Percentiles rank a stretch among this genome's conserved stretches.
phyloP scores from a whole-genome alignment of 2,888 invertebrate genomes.

The Acleris holmiana region DNA sequence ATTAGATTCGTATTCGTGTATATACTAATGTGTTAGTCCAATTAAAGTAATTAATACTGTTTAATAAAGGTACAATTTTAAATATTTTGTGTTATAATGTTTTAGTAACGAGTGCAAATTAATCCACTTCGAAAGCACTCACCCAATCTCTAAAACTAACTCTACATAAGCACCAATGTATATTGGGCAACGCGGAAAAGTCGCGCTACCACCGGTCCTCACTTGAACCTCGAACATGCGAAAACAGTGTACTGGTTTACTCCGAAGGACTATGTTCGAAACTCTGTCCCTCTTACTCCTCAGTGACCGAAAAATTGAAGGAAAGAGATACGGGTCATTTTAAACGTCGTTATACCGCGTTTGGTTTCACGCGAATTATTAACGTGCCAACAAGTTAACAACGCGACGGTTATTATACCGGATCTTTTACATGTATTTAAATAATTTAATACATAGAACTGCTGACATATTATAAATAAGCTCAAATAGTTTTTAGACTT shows the following conservation, averaged over 20 bases:
- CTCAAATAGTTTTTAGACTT: neutral
- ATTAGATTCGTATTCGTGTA: neutral
- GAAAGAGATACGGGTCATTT: no score
- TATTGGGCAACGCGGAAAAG: constrained; percentile 43
- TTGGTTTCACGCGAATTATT: constrained; percentile 66
- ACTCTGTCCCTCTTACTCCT: no score
- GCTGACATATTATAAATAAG: neutral
- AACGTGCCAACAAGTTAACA: constrained; percentile 59
- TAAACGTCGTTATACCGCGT: no score
- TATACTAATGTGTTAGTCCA: no score
- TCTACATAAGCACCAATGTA: constrained; percentile 60
- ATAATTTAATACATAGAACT: constrained; percentile 5
- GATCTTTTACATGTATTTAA: constrained; percentile 14
- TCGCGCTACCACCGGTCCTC: constrained; percentile 40
- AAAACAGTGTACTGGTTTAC: constrained; percentile 53
- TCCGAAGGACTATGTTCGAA: no score
- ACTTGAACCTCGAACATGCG: constrained; percentile 48
- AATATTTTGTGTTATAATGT: no score
- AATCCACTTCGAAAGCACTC: neutral
- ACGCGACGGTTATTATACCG: constrained; percentile 34
- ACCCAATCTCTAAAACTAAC: neutral
- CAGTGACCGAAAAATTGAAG: no score
- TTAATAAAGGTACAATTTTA: no score
- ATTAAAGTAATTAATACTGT: no score
- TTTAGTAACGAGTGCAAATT: no score